Evolutionary conservation across 2,113 vertebrate genomes (phyloP).

Genomic region (Phasianus colchicus): DNA sequence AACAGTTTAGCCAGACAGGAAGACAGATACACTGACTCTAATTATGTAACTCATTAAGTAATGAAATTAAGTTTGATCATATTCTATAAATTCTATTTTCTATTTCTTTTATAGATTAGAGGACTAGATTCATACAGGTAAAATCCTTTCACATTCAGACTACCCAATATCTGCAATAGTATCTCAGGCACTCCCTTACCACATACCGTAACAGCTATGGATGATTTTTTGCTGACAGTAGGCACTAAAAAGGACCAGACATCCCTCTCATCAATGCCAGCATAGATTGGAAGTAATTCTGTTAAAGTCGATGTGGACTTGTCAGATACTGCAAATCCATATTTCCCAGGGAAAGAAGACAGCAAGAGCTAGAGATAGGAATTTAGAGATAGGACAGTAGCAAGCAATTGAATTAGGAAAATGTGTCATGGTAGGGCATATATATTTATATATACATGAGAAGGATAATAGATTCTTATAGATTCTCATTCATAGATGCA

Average conservation of each 20-base stretch:
- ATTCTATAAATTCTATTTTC: background rate
- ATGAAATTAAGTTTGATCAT: conserved; percentile 35
- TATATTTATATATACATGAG: background rate
- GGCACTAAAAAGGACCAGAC: background rate
- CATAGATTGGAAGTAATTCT: conserved; percentile 44
- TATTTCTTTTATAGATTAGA: conserved; percentile 18
- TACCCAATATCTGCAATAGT: background rate
- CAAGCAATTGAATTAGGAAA: background rate
- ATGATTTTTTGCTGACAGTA: background rate
- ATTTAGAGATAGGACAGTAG: background rate
- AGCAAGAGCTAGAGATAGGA: background rate
- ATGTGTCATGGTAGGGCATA: background rate
- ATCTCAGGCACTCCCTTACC: background rate
- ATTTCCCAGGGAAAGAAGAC: background rate
- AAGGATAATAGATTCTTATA: background rate
- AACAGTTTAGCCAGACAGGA: background rate
- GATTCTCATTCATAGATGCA: background rate
- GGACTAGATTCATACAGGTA: background rate
- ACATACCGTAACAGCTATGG: background rate
- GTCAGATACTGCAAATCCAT: conserved; percentile 34
- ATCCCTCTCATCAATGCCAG: background rate
- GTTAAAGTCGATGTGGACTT: background rate
- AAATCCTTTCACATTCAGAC: background rate
- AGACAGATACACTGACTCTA: conserved; percentile 37
- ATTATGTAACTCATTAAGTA: conserved; percentile 45